Evolutionary conservation across 2,797 vertebrate species (phyloP).

Genomic region (Poecilia gillii): DNA sequence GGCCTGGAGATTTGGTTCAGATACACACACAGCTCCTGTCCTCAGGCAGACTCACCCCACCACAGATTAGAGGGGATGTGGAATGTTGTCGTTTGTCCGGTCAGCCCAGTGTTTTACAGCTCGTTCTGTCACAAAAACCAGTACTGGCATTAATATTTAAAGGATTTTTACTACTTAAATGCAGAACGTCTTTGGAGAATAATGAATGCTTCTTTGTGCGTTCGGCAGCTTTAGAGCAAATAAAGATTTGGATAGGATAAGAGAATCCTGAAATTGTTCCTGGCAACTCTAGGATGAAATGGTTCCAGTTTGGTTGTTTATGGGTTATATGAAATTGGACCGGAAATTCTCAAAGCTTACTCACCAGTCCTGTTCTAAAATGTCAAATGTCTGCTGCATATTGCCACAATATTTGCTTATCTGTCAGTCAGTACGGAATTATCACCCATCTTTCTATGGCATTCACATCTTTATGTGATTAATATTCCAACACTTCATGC

Average conservation of each 20-base stretch:
- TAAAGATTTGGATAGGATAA: not conserved
- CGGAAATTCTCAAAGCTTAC: not conserved
- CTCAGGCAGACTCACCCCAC: conserved; percentile 15
- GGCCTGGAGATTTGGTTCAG: conserved; percentile 41
- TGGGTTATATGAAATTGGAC: not conserved
- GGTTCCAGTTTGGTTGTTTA: not conserved
- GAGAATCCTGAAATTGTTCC: not conserved
- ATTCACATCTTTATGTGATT: not conserved
- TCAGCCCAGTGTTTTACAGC: not conserved
- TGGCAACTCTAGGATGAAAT: not conserved
- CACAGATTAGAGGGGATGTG: not conserved
- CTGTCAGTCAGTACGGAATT: not conserved
- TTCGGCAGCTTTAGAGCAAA: not conserved
- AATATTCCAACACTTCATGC: not conserved
- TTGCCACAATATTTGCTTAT: not conserved
- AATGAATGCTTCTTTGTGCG: not conserved
- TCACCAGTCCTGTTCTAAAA: not conserved
- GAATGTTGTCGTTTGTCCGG: conserved; percentile 4
- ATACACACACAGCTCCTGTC: conserved; percentile 35
- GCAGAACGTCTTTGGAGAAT: not conserved
- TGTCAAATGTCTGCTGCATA: not conserved
- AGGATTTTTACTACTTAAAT: not conserved
- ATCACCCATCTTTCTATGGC: not conserved
- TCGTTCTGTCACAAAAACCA: not conserved
- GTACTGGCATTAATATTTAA: not conserved